phyloP scores from a whole-genome alignment of 2,113 vertebrate genomes.

The Misgurnus anguillicaudatus region DNA sequence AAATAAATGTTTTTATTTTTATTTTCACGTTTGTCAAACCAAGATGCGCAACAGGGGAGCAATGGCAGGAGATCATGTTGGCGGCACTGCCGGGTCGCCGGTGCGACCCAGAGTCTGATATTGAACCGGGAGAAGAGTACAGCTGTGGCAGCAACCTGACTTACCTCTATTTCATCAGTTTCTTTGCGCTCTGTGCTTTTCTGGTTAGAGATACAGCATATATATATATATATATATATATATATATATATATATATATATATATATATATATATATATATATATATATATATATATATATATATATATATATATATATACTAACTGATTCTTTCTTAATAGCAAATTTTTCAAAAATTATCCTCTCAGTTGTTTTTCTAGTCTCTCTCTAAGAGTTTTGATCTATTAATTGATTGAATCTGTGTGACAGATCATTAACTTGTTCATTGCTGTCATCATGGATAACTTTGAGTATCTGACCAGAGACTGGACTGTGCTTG shows the following conservation, averaged over 20 bases:
- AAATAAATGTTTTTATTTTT: background rate
- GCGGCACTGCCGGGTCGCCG: slow-evolving; percentile 83
- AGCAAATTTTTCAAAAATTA: no score
- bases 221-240: no score
- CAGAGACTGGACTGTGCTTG: slow-evolving; percentile 92
- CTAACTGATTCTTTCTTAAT: no score
- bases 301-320: no score
- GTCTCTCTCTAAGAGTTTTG: no score
- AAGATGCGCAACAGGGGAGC: slow-evolving; percentile 91
- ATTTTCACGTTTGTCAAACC: background rate
- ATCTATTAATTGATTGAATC: background rate
- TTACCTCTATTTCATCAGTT: slow-evolving; percentile 94
- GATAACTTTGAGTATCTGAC: slow-evolving; percentile 97
- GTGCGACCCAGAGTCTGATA: slow-evolving; percentile 88
- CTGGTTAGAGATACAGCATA: slow-evolving; percentile 72
- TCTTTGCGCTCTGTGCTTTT: slow-evolving; percentile 96
- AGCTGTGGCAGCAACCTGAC: slow-evolving; percentile 92
- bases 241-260: no score
- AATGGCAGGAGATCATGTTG: slow-evolving; percentile 87
- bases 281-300: no score
- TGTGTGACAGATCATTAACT: slow-evolving; percentile 85
- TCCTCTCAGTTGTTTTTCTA: no score
- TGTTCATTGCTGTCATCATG: slow-evolving; percentile 96
- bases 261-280: no score
- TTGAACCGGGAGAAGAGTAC: slow-evolving; percentile 85